Conservation (phyloP, 2,113 vertebrate genomes). For the Thalassarche chlororhynchos region DNA sequence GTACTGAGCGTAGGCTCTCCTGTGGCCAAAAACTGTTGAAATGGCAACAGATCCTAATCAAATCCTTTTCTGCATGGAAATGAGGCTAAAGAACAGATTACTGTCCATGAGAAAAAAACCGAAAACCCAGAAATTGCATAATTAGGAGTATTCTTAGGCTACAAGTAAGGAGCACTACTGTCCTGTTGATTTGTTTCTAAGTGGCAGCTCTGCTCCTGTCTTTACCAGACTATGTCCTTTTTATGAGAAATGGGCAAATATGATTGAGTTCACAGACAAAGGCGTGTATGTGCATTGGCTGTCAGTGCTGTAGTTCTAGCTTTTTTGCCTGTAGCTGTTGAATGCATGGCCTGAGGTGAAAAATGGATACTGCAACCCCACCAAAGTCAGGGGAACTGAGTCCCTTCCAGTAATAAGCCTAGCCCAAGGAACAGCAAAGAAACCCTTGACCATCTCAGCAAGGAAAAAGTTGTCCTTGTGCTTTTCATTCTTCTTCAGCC, state of each 20-base stretch:
- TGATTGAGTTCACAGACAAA: not conserved
- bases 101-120: not conserved
- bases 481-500: not conserved
- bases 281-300: not conserved
- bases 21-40: not conserved
- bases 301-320: not conserved
- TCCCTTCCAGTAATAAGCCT: not conserved
- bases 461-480: not conserved
- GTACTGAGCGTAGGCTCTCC: not conserved
- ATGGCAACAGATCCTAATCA: not conserved
- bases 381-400: not conserved
- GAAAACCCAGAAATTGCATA: not conserved
- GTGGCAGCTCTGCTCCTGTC: not conserved
- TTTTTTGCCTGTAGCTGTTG: not conserved
- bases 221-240: not conserved
- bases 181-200: not conserved
- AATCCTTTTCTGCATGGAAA: not conserved
- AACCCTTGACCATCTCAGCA: not conserved
- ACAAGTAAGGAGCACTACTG: not conserved
- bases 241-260: not conserved
- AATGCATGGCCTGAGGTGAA: not conserved
- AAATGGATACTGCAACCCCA: not conserved
- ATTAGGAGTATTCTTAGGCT: not conserved
- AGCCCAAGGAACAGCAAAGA: not conserved
- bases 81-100: not conserved